Conservation (phyloP, 2,797 vertebrate genomes). For the Erpetoichthys calabaricus region DNA sequence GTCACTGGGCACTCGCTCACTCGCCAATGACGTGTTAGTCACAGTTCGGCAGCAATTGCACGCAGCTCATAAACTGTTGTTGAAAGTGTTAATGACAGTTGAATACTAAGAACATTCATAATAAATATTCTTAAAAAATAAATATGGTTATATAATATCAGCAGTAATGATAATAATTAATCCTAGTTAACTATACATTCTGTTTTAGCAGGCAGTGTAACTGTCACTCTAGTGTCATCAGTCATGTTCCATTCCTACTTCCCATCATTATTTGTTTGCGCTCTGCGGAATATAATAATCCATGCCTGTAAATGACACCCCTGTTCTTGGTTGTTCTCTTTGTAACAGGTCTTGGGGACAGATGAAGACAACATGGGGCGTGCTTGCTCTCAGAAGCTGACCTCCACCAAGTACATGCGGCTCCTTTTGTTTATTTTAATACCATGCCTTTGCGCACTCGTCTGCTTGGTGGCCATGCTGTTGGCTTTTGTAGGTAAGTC, state of each 20-base stretch:
- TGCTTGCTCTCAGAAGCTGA: constrained; percentile 52
- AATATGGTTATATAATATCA: too few relatives aligned
- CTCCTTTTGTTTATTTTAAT: constrained; percentile 55
- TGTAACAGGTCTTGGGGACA: constrained; percentile 40
- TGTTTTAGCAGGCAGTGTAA: constrained; percentile 5
- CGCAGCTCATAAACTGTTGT: too few relatives aligned
- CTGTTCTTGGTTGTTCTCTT: too few relatives aligned
- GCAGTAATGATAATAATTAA: too few relatives aligned
- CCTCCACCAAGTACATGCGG: constrained; percentile 45
- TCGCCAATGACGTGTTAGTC: too few relatives aligned
- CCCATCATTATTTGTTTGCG: not conserved
- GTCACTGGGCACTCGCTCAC: too few relatives aligned
- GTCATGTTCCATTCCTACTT: not conserved
- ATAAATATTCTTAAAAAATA: too few relatives aligned
- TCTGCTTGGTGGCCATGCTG: constrained; percentile 49
- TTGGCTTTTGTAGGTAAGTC: constrained; percentile 55
- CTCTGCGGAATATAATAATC: constrained; percentile 4
- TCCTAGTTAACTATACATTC: too few relatives aligned
- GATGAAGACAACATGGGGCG: constrained; percentile 48
- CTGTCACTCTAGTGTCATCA: constrained; percentile 6
- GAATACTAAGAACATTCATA: too few relatives aligned
- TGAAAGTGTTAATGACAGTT: too few relatives aligned
- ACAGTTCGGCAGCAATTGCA: too few relatives aligned
- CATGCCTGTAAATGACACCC: not conserved
- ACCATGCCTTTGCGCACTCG: constrained; percentile 54